Evolutionary conservation across 2,888 invertebrate species (phyloP).

Genomic region (Andrena chrysosceles): DNA sequence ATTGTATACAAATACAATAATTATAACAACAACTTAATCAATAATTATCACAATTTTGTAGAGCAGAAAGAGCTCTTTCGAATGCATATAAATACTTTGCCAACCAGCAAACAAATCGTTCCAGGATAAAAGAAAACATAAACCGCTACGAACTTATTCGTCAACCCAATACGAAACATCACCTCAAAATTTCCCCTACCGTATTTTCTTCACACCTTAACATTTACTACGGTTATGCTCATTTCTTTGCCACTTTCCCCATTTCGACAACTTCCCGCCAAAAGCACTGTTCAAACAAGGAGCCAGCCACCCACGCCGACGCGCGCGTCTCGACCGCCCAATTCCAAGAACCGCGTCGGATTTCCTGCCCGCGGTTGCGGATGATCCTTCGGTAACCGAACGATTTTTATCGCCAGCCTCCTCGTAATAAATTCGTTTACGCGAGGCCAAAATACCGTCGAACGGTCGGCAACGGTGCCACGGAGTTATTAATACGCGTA

Average conservation of each 20-base stretch:
- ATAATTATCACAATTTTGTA: too few relatives aligned
- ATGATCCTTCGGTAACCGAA: constrained; percentile 25
- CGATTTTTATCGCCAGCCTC: constrained; percentile 35
- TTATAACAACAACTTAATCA: too few relatives aligned
- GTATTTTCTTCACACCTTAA: background rate
- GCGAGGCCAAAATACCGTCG: constrained; percentile 79
- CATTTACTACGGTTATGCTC: too few relatives aligned
- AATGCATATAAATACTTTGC: too few relatives aligned
- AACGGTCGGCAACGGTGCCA: constrained; percentile 78
- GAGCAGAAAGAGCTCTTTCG: too few relatives aligned
- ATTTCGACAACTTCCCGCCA: background rate
- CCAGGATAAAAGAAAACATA: too few relatives aligned
- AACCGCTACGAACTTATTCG: too few relatives aligned
- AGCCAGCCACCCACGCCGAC: too few relatives aligned
- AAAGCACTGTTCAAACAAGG: too few relatives aligned
- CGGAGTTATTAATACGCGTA: constrained; percentile 83
- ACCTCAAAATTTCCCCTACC: background rate
- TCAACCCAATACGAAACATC: background rate
- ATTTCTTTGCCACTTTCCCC: too few relatives aligned
- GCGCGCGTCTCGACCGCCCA: background rate
- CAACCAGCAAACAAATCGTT: too few relatives aligned
- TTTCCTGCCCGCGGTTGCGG: constrained; percentile 1
- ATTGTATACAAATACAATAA: too few relatives aligned
- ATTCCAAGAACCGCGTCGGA: background rate
- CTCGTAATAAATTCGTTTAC: constrained; percentile 46